phyloP scores from a whole-genome alignment of 2,888 invertebrate species.

The Andricus quercusramuli region DNA sequence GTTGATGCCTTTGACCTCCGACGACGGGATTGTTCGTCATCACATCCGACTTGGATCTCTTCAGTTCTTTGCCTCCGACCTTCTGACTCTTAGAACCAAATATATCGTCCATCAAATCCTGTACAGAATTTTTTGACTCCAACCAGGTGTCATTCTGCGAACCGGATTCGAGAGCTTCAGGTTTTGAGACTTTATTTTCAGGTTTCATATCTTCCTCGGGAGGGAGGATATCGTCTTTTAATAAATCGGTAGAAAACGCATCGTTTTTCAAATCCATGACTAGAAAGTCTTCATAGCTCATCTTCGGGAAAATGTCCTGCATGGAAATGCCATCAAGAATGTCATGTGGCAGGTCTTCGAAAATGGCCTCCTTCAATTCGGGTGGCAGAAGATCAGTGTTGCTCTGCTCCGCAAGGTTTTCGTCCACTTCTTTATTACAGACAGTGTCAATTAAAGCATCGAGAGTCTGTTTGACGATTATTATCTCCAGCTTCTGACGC shows the following conservation, averaged over 20 bases:
- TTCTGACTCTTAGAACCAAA: slow-evolving; percentile 79
- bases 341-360: slow-evolving; percentile 91
- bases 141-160: slow-evolving; percentile 73
- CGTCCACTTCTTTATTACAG: slow-evolving; percentile 84
- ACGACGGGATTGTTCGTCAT: slow-evolving; percentile 75
- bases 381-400: slow-evolving; percentile 90
- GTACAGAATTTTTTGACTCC: slow-evolving; percentile 79
- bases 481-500: slow-evolving; percentile 78
- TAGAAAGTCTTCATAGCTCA: slow-evolving; percentile 85
- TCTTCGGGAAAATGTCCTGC: slow-evolving; percentile 90
- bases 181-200: slow-evolving; percentile 57
- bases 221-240: slow-evolving; percentile 71
- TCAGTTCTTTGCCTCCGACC: slow-evolving; percentile 80
- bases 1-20: slow-evolving; percentile 79
- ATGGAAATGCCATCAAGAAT: slow-evolving; percentile 91
- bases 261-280: slow-evolving; percentile 84
- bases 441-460: slow-evolving; percentile 82
- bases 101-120: slow-evolving; percentile 82
- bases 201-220: slow-evolving; percentile 65
- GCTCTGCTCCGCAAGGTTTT: slow-evolving; percentile 85
- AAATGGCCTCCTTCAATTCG: slow-evolving; percentile 91
- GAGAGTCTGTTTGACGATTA: slow-evolving; percentile 82
- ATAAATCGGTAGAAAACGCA: slow-evolving; percentile 78
- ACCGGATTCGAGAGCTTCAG: slow-evolving; percentile 67
- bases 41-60: slow-evolving; percentile 85